These are phyloP conservation scores for Bos taurus DNA, from an alignment of 2,113 vertebrate genomes.

Conservation along the genomic window ARS-UCD2.0 NC_037330.1:47802501-47803000, in stretches of 20 bases:
- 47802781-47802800: slow-evolving; percentile 35
- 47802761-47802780: not conserved
- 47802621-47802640: slow-evolving; percentile 64
- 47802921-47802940: slow-evolving; percentile 60
- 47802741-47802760: slow-evolving; percentile 12
- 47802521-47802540: slow-evolving; percentile 43
- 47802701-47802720: slow-evolving; percentile 65
- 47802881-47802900: slow-evolving; percentile 78
- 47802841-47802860: slow-evolving; percentile 65
- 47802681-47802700: slow-evolving; percentile 43
- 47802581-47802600: slow-evolving; percentile 59
- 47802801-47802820: slow-evolving; percentile 67
- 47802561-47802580: not conserved
- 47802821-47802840: slow-evolving; percentile 64
- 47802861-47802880: slow-evolving; percentile 83
- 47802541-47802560: slow-evolving; percentile 34
- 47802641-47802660: slow-evolving; percentile 56
- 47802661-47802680: slow-evolving; percentile 60
- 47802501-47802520: not conserved
- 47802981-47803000: slow-evolving; percentile 49
- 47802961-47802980: slow-evolving; percentile 56
- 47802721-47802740: slow-evolving; percentile 43
- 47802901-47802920: slow-evolving; percentile 67
- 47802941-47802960: slow-evolving; percentile 45
- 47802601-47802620: slow-evolving; percentile 58